Percentiles rank a stretch among this genome's conserved stretches.
phyloP scores from a whole-genome alignment of 2,113 vertebrate species.

The Sphyrna mokarran region DNA sequence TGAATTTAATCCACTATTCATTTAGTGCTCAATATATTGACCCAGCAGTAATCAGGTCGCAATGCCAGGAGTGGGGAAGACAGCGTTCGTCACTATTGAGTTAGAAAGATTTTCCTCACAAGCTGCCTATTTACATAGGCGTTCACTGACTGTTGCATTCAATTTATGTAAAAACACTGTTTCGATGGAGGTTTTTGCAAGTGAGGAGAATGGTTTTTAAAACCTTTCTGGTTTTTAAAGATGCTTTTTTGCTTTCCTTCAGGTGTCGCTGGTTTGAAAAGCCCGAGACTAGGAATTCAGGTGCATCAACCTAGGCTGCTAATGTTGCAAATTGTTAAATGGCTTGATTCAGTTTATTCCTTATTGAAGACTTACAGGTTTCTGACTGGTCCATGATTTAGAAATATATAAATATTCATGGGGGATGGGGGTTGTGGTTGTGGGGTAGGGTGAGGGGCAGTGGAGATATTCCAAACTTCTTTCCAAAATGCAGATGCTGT shows the following conservation, averaged over 20 bases:
- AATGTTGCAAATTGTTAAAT: not conserved
- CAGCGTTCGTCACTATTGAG: not conserved
- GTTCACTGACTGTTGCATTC: not conserved
- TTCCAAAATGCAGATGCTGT: slow-evolving; percentile 23
- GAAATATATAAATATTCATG: not conserved
- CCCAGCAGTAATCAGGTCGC: slow-evolving; percentile 32
- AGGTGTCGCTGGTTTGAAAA: not conserved
- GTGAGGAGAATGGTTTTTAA: not conserved
- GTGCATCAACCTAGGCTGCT: not conserved
- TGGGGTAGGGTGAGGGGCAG: not conserved
- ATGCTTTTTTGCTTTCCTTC: not conserved
- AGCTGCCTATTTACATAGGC: not conserved
- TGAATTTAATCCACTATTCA: slow-evolving; percentile 37
- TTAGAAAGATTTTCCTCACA: slow-evolving; percentile 11
- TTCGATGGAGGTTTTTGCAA: not conserved
- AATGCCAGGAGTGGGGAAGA: slow-evolving; percentile 26
- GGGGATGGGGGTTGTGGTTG: not conserved
- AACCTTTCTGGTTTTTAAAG: not conserved
- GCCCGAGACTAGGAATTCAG: not conserved
- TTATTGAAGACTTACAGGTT: not conserved
- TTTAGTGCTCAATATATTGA: slow-evolving; percentile 26
- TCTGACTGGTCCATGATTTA: not conserved
- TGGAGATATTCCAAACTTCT: not conserved
- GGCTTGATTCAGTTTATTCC: too few relatives aligned
- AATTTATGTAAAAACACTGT: not conserved